phyloP scores from a whole-genome alignment of 2,113 vertebrate genomes.

The Lampris incognitus region DNA sequence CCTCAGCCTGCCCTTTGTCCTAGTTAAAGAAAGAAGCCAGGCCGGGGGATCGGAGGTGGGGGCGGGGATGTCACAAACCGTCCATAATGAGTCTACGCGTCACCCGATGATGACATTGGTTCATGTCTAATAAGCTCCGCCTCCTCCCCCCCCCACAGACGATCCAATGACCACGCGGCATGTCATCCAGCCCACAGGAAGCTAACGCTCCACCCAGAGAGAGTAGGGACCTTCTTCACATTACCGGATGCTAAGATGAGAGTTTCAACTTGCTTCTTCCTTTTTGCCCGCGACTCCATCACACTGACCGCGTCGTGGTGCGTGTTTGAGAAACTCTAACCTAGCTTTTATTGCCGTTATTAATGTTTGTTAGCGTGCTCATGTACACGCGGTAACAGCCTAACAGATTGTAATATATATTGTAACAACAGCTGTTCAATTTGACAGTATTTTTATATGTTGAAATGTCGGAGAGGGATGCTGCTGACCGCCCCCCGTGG shows the following conservation, averaged over 20 bases:
- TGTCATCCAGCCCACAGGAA: no score
- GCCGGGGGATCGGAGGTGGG: no score
- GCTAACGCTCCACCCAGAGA: no score
- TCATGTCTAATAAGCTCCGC: no score
- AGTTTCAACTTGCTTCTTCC: slow-evolving; percentile 52
- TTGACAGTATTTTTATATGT: slow-evolving; percentile 96
- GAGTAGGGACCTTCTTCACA: no score
- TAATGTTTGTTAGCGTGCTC: slow-evolving; percentile 62
- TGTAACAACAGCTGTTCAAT: slow-evolving; percentile 83
- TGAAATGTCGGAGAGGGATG: slow-evolving; percentile 75
- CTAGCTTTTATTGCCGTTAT: slow-evolving; percentile 45
- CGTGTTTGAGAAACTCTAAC: slow-evolving; percentile 52
- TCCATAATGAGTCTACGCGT: no score
- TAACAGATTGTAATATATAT: slow-evolving; percentile 95
- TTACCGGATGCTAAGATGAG: no score
- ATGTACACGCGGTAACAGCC: slow-evolving; percentile 86
- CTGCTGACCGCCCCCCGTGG: neutral
- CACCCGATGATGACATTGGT: no score
- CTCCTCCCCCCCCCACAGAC: no score
- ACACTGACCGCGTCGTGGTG: slow-evolving; percentile 35
- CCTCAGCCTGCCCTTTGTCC: neutral
- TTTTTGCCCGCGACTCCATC: slow-evolving; percentile 33
- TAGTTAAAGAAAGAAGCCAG: no score
- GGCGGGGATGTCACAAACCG: no score
- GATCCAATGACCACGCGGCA: no score